Evolutionary conservation across 2,113 vertebrate species (phyloP), one percentile per base, ranked within the genome.

Genomic region (Eleginops maclovinus): DNA sequence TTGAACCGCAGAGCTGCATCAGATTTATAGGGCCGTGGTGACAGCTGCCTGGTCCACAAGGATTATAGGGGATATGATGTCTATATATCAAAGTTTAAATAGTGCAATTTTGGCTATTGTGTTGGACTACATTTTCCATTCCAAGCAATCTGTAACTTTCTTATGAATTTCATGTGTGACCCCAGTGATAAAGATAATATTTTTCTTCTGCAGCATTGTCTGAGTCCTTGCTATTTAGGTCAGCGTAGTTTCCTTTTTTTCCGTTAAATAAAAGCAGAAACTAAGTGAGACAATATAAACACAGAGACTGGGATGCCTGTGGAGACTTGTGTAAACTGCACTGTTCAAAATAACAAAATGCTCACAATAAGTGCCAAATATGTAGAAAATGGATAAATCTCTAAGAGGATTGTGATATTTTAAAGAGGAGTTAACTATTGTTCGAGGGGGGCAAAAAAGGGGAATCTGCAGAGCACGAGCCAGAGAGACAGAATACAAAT

Each of bases 31-130:
- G 62, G 59, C 81, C 40, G 44, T 73, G 88, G 86, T 87, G 91
- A 91, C 87, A 91, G 85, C 85, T 79, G 85, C 72, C 81, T 86
- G 87, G 43, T 87, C 85, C 82, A 46, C 76, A 41, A 75, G 89
- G 89, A 89, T 91, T 88, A 74, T 3, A 28, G 68, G 47, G 83
- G 83, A 89, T 84, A 84, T 81, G 72, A 83, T 86, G 80, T 88
- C 75, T 79, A 77, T 89, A 86, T 87, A 89, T 91, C 84, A 89
- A 79, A 60, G 56, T 87, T 88, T 80, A 87, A 91, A 87, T 77
- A 86, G 73, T 75, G 62, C 56, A 71, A 67, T 64, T 80, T 81
- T 80, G 77, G 83, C 60, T 58, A 16, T 75, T 71, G 68, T 51
- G 62, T 69, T 2, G 61, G 44, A 46, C 54, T 64, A 40, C 26